phyloP scores from a whole-genome alignment of 2,888 invertebrate genomes.

The Crossocerus cetratus region DNA sequence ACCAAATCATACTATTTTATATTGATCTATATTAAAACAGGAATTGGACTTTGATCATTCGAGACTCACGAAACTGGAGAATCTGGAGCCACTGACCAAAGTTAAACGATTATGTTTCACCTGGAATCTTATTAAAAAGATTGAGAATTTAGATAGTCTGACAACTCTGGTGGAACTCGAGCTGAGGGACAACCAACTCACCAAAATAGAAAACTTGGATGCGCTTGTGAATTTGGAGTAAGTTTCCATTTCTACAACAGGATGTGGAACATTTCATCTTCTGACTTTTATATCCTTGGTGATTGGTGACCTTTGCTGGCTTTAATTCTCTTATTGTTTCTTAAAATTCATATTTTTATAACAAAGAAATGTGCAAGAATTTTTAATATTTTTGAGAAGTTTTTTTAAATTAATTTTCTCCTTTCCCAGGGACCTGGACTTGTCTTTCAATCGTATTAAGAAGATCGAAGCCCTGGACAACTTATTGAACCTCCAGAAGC shows the following conservation, averaged over 20 bases:
- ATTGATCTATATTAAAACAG: too few species aligned
- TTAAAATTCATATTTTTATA: too few species aligned
- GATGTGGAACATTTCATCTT: not conserved
- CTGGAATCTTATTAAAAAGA: constrained; percentile 97
- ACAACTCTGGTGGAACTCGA: constrained; percentile 91
- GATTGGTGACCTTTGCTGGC: not conserved
- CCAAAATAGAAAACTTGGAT: constrained; percentile 93
- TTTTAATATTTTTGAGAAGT: too few species aligned
- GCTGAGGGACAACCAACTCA: constrained; percentile 97
- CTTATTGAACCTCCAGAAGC: constrained; percentile 86
- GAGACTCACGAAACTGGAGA: constrained; percentile 89
- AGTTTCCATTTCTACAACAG: constrained; percentile 73
- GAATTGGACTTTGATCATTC: constrained; percentile 95
- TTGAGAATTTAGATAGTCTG: constrained; percentile 90
- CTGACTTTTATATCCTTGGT: not conserved
- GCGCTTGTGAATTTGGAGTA: constrained; percentile 92
- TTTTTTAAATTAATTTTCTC: constrained; percentile 23
- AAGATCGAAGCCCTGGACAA: constrained; percentile 90
- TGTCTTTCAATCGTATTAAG: constrained; percentile 96
- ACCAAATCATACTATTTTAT: constrained; percentile 9
- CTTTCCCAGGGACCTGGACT: constrained; percentile 87
- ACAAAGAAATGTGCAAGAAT: not conserved
- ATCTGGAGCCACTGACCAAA: constrained; percentile 86
- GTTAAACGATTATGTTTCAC: constrained; percentile 91
- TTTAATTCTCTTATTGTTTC: too few species aligned